Evolutionary conservation across 1,140 invertebrate genomes (phyloP), one percentile per base, ranked within the genome.

Genomic region (Drosophila obscura): DNA sequence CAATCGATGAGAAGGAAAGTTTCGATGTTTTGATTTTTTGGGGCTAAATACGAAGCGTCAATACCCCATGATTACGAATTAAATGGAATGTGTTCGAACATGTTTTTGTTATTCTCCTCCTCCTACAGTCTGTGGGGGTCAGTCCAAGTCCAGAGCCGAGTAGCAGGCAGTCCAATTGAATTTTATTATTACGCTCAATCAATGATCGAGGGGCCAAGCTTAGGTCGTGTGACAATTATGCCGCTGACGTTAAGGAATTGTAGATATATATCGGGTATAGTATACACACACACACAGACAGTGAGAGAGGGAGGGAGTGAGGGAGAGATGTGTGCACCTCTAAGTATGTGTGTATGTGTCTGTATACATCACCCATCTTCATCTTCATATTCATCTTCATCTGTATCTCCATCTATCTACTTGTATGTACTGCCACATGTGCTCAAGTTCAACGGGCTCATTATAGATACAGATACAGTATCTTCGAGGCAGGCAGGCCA

Each of bases 161-260:
- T 41, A 48, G 51, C 45, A 85, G 58, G 73, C 64, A 76, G 74
- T 67, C 76, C 76, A 90, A 90, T 90, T 90, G 88, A 90, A 90
- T 90, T 90, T 90, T 78, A 77, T 90, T 90, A 90, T 90, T 90
- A 87, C 87, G 77, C 76, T 90, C 87, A 90, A 90, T 90, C 87
- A 90, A 90, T 90, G 88, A 90, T 87, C 87, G 77, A 80, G 77
- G 72, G 82, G 87, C 73, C 87, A 88, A 39, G 77, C 65, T 87
- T 90, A 80, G 87, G 87, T 90, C 87, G 87, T 90, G 87, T 88
- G 87, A 90, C 87, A 90, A 90, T 90, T 90, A 89, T 90, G 85
- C 67, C 77, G 60, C 76, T 89, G 84, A 75, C 85, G 80, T 89
- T 80, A 89, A 89, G 80, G 80, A 89, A 84, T 83, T 80, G 84